Base-by-base conservation (phyloP, 2,113 vertebrate species). In the Neolamprologus hecqui region DNA sequence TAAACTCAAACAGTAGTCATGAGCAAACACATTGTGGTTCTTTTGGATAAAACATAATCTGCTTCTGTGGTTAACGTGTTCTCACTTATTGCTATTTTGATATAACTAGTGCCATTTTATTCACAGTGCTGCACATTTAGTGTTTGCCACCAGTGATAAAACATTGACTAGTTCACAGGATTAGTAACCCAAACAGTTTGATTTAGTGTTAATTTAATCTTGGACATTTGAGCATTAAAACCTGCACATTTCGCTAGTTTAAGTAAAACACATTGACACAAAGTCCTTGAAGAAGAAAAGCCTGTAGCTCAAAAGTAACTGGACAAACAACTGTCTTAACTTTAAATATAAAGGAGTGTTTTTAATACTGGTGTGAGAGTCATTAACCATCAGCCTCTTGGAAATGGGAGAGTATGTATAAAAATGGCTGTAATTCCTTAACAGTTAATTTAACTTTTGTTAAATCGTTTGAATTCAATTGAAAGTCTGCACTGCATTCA, bases 391-490 rank as follows among this genome's bases (percentile, higher is more conserved):
- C n/a, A 42, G n/a, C 3, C 12, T 26, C 1, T 73, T 73, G 68
- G 21, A 7, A 73, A 26, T 73, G 68, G 13, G 68, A 23, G 2
- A 0, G 8, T 45, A 2, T 73, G 68, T 17, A 28, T 17, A 73
- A 17, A 75, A 75, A 75, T 47, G 21, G 14, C 2, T 47, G 21
- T 3, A 45, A 26, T 73, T 73, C 40, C 40, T 45, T 17, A 73
- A 73, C 21, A 47, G 68, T 47, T 73, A 28, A 1, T 73, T 26
- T 73, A 45, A 73, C 40, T 0, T 26, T 17, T 26, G 68, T 73
- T 45, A 73, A 45, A 73, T 42, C 40, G 0, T 45, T 45, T 73
- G 9, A 2, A 28, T 45, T 45, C 0, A 26, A 73, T 26, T 11
- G 14, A 17, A 73, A 73, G 21, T 11, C 37, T 70, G 1, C 12